These are phyloP conservation scores for Alitta virens DNA, from an alignment of 2,888 invertebrate genomes.

Conservation along the genomic window DNA sequence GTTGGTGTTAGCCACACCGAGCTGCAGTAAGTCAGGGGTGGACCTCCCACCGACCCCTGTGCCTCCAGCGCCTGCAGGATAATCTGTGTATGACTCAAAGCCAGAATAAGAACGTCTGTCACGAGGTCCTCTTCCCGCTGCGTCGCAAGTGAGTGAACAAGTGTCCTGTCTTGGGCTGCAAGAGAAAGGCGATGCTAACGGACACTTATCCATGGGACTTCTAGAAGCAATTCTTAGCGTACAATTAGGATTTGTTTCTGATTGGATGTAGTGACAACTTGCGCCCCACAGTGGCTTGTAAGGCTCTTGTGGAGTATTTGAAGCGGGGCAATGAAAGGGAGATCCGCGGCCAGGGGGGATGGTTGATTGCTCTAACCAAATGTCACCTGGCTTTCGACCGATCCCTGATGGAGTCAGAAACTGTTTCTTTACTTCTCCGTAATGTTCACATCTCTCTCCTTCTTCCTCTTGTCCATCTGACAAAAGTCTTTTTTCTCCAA, in stretches of 20 bases:
- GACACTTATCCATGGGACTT: not conserved
- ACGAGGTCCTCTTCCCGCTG: not conserved
- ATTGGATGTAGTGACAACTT: not conserved
- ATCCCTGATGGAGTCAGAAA: not conserved
- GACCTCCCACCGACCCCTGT: too few species aligned
- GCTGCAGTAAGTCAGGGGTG: not conserved
- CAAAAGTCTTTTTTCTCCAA: slow-evolving; percentile 42
- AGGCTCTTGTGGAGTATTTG: not conserved
- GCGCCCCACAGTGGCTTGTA: not conserved
- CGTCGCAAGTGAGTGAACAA: not conserved
- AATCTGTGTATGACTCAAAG: not conserved
- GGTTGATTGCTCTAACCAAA: not conserved
- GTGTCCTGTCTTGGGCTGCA: not conserved
- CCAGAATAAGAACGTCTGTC: not conserved
- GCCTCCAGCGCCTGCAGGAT: not conserved
- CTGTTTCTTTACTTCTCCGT: slow-evolving; percentile 15
- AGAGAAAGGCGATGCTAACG: not conserved
- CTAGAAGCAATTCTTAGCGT: not conserved
- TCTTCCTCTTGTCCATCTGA: slow-evolving; percentile 23
- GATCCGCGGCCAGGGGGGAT: not conserved
- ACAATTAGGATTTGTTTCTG: not conserved
- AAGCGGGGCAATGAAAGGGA: not conserved
- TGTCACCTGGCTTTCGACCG: not conserved
- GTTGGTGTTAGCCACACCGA: not conserved
- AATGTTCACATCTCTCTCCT: slow-evolving; percentile 6